Conservation (phyloP, 2,888 invertebrate species). For the Acleris sparsana region DNA sequence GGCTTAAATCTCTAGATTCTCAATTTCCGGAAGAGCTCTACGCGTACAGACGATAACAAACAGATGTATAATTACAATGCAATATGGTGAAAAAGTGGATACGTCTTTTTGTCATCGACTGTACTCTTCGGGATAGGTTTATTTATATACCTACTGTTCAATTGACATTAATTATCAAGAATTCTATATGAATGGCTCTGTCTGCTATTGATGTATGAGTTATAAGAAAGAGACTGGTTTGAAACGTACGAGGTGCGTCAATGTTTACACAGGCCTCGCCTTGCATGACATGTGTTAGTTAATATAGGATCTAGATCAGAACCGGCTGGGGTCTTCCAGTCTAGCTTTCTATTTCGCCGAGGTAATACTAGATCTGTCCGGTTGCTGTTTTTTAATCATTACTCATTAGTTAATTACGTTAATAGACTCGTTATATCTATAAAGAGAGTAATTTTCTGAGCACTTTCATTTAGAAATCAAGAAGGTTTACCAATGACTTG, state of each 20-base stretch:
- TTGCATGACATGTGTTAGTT: neutral
- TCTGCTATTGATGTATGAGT: too few relatives aligned
- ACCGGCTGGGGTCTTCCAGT: slow-evolving; percentile 13
- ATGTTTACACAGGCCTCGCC: slow-evolving; percentile 5
- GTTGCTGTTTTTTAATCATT: slow-evolving; percentile 6
- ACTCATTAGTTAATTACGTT: slow-evolving; percentile 8
- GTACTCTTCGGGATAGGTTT: neutral
- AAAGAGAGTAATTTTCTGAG: slow-evolving; percentile 27
- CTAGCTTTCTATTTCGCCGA: slow-evolving; percentile 30
- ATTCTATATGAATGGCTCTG: too few relatives aligned
- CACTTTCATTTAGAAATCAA: slow-evolving; percentile 35
- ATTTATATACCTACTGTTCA: too few relatives aligned
- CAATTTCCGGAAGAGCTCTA: too few relatives aligned
- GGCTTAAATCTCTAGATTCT: too few relatives aligned
- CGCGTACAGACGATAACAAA: too few relatives aligned
- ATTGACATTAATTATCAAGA: too few relatives aligned
- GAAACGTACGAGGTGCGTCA: neutral
- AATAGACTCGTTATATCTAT: slow-evolving; percentile 15
- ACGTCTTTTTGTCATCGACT: too few relatives aligned
- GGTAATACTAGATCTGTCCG: slow-evolving; percentile 21
- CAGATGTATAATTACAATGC: too few relatives aligned
- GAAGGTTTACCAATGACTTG: slow-evolving; percentile 30
- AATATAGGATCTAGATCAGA: slow-evolving; percentile 19
- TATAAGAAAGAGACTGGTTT: neutral
- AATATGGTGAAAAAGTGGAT: too few relatives aligned